Conservation (phyloP, 1,140 invertebrate genomes). For the Drosophila nannoptera region DNA sequence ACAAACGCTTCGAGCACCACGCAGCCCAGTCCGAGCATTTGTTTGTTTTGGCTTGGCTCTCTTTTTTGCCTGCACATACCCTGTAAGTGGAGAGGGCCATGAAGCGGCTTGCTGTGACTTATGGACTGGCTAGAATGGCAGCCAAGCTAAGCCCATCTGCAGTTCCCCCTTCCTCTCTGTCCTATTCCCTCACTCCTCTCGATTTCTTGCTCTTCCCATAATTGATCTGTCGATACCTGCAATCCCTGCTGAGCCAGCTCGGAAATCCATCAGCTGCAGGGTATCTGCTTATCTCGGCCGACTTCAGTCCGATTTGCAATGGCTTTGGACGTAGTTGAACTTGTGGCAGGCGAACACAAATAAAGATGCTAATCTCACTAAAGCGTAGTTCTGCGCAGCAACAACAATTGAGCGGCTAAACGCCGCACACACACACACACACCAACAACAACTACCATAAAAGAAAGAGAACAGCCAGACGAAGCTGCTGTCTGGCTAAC, state of each 20-base stretch:
- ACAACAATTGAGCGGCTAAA: constrained; percentile 57
- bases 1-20: constrained; percentile 51
- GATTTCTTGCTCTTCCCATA: no score
- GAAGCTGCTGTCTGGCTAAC: constrained; percentile 33
- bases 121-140: not conserved
- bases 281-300: not conserved
- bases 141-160: not conserved
- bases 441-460: constrained; percentile 33
- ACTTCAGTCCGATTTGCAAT: not conserved
- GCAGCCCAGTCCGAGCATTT: constrained; percentile 35
- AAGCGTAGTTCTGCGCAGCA: constrained; percentile 55
- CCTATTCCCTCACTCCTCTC: no score
- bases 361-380: constrained; percentile 76
- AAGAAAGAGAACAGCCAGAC: constrained; percentile 36
- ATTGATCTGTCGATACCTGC: no score
- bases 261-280: not conserved
- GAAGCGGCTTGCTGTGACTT: not conserved
- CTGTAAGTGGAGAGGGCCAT: not conserved
- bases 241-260: no score
- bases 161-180: no score
- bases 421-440: constrained; percentile 52
- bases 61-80: not conserved
- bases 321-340: constrained; percentile 36
- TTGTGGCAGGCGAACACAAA: constrained; percentile 75
- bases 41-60: constrained; percentile 44